A percentile compares a stretch with the other conserved stretches of the same genome.
Evolutionary conservation across 2,797 vertebrate genomes (phyloP).

Genomic region (Acropternis orthonyx): DNA sequence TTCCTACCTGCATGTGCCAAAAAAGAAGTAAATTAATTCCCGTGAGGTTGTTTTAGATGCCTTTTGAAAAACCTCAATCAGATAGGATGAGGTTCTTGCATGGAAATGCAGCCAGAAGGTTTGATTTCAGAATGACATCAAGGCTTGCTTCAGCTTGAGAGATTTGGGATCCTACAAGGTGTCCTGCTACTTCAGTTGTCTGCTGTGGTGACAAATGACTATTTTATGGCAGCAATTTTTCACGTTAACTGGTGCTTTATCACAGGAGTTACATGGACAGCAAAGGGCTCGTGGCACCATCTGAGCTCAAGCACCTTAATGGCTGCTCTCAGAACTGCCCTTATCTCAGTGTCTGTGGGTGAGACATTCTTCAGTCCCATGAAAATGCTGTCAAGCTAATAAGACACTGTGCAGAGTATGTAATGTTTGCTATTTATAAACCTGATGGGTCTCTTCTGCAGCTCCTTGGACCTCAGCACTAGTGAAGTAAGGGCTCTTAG

Average conservation of each 20-base stretch:
- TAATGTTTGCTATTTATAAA: constrained; percentile 29
- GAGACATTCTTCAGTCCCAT: constrained; percentile 28
- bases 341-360: background rate
- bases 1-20: background rate
- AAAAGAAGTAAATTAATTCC: background rate
- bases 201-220: background rate
- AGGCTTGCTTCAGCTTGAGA: background rate
- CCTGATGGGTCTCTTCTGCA: background rate
- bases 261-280: background rate
- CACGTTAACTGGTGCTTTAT: background rate
- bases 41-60: background rate
- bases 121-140: background rate
- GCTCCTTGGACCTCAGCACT: background rate
- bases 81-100: background rate
- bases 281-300: background rate
- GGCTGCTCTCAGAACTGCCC: background rate
- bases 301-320: background rate
- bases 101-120: background rate
- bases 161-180: background rate
- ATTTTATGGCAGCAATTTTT: background rate
- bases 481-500: background rate
- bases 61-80: background rate
- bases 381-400: background rate
- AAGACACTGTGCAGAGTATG: background rate
- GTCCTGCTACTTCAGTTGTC: background rate